These are phyloP conservation scores for Platypus cylindrus DNA, from an alignment of 2,888 invertebrate species.

Conservation along the genomic window DNA sequence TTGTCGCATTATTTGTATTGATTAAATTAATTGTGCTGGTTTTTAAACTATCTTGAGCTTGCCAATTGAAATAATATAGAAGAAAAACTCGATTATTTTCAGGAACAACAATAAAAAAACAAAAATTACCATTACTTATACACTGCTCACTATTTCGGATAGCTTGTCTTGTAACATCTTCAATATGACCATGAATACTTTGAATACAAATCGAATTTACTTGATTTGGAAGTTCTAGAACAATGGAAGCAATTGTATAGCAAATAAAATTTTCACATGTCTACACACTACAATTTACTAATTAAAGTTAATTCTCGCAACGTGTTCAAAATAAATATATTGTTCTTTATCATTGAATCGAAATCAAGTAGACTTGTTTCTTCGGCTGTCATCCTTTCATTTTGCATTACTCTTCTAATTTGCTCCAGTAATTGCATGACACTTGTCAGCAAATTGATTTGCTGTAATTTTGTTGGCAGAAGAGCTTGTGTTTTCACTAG, in stretches of 20 bases:
- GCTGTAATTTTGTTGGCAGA: constrained; percentile 27
- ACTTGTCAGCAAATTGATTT: constrained; percentile 24
- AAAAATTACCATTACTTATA: constrained; percentile 4
- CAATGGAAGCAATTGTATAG: too few relatives aligned
- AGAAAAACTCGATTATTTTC: too few relatives aligned
- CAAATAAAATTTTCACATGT: too few relatives aligned
- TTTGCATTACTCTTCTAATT: too few relatives aligned
- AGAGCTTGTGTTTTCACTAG: constrained; percentile 2
- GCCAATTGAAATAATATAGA: too few relatives aligned
- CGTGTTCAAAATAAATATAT: constrained; percentile 20
- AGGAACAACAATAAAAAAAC: too few relatives aligned
- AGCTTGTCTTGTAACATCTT: constrained; percentile 2
- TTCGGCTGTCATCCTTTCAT: constrained; percentile 21
- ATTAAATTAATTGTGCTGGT: constrained; percentile 16
- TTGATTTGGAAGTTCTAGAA: too few relatives aligned
- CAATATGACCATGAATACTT: constrained; percentile 4
- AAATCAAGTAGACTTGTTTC: too few relatives aligned
- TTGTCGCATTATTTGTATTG: constrained; percentile 19
- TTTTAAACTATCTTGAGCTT: too few relatives aligned
- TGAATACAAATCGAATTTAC: too few relatives aligned
- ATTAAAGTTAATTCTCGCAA: constrained; percentile 24
- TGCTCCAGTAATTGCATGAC: constrained; percentile 27
- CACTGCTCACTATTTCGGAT: constrained; percentile 1
- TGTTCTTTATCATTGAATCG: constrained; percentile 19
- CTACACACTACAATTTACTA: constrained; percentile 24